Evolutionary conservation across 1,140 invertebrate genomes (phyloP), one percentile per base, ranked within the genome.

Genomic region (Conus betulinus): DNA sequence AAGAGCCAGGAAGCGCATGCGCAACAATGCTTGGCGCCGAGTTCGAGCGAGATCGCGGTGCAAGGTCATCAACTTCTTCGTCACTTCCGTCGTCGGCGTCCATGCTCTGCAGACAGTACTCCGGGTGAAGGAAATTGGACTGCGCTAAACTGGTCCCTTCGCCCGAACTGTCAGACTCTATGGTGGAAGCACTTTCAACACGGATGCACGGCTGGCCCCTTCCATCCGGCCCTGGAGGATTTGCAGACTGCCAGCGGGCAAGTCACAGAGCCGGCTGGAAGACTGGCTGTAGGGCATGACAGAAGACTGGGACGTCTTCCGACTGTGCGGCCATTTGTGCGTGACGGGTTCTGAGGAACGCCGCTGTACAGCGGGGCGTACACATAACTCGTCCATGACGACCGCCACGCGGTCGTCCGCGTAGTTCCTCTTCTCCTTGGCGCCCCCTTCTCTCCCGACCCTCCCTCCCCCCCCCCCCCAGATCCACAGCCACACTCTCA

Each of bases 1-100:
- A 87, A 87, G 85, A 78, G 52, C 71, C 74, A 27, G 85, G n/a
- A 79, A 74, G 53, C 53, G 71, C 85, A 55, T 87, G 85, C 85
- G 53, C 74, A 78, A 87, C 53, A 53, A 87, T 87, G 25, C 57
- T 78, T 4, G 85, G 85, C 17, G 85, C 85, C 11, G 85, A 87
- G 53, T 87, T 74, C n/a, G 85, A 87, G n/a, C 85, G 85, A 87
- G 71, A 87, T 15, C 85, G 67, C 39, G 23, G 82, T 8, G 27
- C 52, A 51, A 53, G 0, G 17, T 63, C 20, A 25, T 84, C 53
- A 51, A 13, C 51, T 13, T 76, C 71, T 51, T 67, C 51, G 51
- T 57, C 53, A 52, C 11, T 39, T 6, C 25, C 39, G 17, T 76
- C 17, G 63, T 51, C 1, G 17, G 57, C 10, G 5, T 63, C 71